phyloP scores from a whole-genome alignment of 2,888 invertebrate genomes.

The Orthosia cruda region DNA sequence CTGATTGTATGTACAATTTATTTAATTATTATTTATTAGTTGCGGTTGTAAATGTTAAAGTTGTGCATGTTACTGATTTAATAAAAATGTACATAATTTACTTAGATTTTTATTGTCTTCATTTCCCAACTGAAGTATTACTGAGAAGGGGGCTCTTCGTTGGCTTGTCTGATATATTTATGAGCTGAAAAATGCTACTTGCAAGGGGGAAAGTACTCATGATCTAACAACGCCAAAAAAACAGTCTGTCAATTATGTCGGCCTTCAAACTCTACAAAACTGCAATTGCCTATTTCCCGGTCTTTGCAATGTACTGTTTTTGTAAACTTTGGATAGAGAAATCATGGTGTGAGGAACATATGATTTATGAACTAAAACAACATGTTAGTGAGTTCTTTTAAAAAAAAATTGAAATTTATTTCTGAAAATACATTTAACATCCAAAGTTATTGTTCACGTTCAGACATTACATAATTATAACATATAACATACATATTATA shows the following conservation, averaged over 20 bases:
- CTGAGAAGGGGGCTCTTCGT: background rate
- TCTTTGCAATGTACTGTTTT: no score
- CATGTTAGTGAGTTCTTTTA: background rate
- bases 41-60: slow-evolving; percentile 39
- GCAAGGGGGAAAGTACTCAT: no score
- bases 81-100: slow-evolving; percentile 63
- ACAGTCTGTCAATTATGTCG: no score
- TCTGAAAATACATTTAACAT: slow-evolving; percentile 53
- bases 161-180: background rate
- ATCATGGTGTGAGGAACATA: no score
- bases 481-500: background rate
- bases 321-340: no score
- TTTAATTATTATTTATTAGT: slow-evolving; percentile 47
- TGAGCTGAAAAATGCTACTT: no score
- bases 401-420: slow-evolving; percentile 38
- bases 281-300: no score
- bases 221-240: no score
- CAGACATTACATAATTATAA: no score
- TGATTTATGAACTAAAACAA: slow-evolving; percentile 16
- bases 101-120: slow-evolving; percentile 12
- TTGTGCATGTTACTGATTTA: slow-evolving; percentile 51
- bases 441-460: slow-evolving; percentile 33
- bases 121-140: background rate
- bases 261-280: no score
- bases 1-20: slow-evolving; percentile 2